Conservation (phyloP, 2,888 invertebrate species). For the Polia nebulosa region DNA sequence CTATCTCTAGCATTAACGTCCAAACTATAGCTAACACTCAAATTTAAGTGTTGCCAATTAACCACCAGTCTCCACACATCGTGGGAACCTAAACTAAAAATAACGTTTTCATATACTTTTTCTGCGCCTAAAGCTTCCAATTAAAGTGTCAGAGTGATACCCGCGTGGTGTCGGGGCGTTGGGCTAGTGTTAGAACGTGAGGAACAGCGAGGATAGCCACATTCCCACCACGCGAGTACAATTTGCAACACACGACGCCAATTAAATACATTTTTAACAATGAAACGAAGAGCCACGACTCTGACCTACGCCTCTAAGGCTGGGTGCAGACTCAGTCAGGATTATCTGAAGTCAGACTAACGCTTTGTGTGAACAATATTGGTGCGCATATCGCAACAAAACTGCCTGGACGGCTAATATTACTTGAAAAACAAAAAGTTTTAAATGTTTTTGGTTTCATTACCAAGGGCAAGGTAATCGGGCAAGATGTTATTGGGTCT, state of each 20-base stretch:
- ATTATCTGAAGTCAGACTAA: not conserved
- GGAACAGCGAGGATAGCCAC: conserved; percentile 66
- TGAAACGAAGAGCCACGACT: conserved; percentile 65
- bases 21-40: not conserved
- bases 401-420: not conserved
- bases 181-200: conserved; percentile 70
- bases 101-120: conserved; percentile 24
- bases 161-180: conserved; percentile 17
- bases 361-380: not conserved
- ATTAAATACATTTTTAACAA: conserved; percentile 77
- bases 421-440: not conserved
- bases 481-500: no score
- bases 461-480: no score
- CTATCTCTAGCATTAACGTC: not conserved
- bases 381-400: not conserved
- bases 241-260: conserved; percentile 78
- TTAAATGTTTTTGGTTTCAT: no score
- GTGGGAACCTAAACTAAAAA: conserved; percentile 44
- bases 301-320: conserved; percentile 47
- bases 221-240: conserved; percentile 68
- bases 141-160: conserved; percentile 56
- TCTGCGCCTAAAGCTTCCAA: conserved; percentile 45
- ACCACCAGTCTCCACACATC: conserved; percentile 14
- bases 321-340: not conserved
- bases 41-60: conserved; percentile 10